Evolutionary conservation across 2,113 vertebrate genomes (phyloP).

Genomic region (Colossoma macropomum): DNA sequence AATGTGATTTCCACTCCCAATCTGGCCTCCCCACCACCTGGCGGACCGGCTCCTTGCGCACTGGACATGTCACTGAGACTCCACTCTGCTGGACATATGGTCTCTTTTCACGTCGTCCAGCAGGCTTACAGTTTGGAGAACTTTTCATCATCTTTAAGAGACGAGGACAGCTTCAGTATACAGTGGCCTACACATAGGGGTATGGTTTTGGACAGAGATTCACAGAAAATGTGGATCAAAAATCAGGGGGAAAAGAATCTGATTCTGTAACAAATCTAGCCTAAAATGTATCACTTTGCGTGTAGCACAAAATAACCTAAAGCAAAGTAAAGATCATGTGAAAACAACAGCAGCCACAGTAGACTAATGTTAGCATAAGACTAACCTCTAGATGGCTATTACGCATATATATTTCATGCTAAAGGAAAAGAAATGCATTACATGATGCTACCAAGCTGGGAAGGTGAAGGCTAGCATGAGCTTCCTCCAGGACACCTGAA

Average conservation of each 20-base stretch:
- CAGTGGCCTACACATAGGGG: not conserved
- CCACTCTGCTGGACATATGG: slow-evolving; percentile 56
- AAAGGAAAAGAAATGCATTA: too few relatives aligned
- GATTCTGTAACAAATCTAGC: not conserved
- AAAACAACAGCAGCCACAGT: too few relatives aligned
- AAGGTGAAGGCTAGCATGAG: too few relatives aligned
- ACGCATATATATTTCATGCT: too few relatives aligned
- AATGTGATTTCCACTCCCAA: slow-evolving; percentile 78
- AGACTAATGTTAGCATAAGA: too few relatives aligned
- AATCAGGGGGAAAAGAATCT: not conserved
- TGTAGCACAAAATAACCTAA: not conserved
- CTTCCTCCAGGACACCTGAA: too few relatives aligned
- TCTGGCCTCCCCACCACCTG: slow-evolving; percentile 77
- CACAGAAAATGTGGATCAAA: not conserved
- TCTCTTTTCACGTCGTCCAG: slow-evolving; percentile 12
- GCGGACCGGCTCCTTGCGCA: slow-evolving; percentile 60
- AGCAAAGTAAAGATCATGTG: too few relatives aligned
- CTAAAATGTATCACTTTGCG: too few relatives aligned
- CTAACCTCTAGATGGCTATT: too few relatives aligned
- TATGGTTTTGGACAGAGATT: not conserved
- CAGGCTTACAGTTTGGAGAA: slow-evolving; percentile 28
- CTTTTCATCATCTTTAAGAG: slow-evolving; percentile 52
- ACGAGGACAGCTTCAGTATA: slow-evolving; percentile 5
- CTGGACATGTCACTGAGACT: slow-evolving; percentile 40
- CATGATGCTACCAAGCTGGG: too few relatives aligned